Evolutionary conservation across 2,113 vertebrate genomes (phyloP), one percentile per base, ranked within the genome.

Genomic region (Solenodon paradoxus): DNA sequence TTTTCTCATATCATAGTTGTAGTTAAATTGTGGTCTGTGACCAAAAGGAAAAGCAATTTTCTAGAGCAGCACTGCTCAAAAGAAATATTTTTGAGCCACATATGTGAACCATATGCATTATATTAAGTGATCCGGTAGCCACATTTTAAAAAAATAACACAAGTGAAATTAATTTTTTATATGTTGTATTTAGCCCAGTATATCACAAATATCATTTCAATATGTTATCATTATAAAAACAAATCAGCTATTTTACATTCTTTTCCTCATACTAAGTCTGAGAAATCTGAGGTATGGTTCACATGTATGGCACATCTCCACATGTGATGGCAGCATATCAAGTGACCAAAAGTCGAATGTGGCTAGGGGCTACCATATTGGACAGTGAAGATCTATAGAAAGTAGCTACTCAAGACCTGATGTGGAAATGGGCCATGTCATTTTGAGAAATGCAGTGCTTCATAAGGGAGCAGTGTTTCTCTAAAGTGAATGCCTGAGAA

Each of bases 231-330:
- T 68, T 57, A 78, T 74, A 55, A 69, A 86, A 92, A 77, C 64
- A 5, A 94, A 83, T 75, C 13, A 81, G 19, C 32, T 51, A 68
- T 61, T 82, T 90, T 92, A 80, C 9, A n/a, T 82, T 86, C 20
- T 88, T 88, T 61, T 81, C 61, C 88, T 89, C 77, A 95, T 90
- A 32, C 78, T 87, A 83, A 51, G 32, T 86, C 82, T 97, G 92
- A 82, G 59, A 78, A 93, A 88, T 64, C 49, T 85, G 69, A 30
- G 26, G 17, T 78, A 22, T 81, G 57, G 88, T 81, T 85, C 90
- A 90, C 55, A 61, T 59, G 66, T 74, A 53, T 22, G 32, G 47
- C 42, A 77, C 30, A 72, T 84, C 61, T 93, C 82, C 75, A 49
- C 9, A 47, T 2, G 9, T 61, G 61, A 32, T 88, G 84, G 59